These are phyloP conservation scores for Calypte anna DNA, from an alignment of 2,113 vertebrate species.

Conservation along the genomic window DNA sequence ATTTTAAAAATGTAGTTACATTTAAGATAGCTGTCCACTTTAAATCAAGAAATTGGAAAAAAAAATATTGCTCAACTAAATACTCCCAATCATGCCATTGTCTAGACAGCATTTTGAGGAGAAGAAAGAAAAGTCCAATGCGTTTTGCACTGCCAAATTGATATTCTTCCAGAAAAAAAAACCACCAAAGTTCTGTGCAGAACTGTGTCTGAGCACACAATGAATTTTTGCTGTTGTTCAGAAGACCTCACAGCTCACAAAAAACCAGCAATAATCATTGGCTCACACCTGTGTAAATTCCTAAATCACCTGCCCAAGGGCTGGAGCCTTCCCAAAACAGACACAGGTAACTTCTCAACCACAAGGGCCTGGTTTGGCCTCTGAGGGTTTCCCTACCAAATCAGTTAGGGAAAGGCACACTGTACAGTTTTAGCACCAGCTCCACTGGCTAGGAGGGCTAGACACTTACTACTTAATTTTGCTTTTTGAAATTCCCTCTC, in stretches of 20 bases:
- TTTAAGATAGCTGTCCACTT: not conserved
- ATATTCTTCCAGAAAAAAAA: not conserved
- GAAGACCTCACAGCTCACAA: not conserved
- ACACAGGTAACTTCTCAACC: not conserved
- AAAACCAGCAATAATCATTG: not conserved
- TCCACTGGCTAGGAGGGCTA: not conserved
- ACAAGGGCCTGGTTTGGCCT: not conserved
- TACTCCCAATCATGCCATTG: not conserved
- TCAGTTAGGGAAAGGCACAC: not conserved
- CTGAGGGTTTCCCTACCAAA: not conserved
- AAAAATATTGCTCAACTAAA: not conserved
- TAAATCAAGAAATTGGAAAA: not conserved
- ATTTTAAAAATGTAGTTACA: not conserved
- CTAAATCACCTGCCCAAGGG: not conserved
- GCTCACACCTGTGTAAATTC: not conserved
- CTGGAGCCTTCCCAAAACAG: not conserved
- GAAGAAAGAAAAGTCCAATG: no score
- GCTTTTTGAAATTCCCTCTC: constrained; percentile 58
- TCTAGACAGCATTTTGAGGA: not conserved
- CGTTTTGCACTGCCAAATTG: not conserved
- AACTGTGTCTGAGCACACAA: not conserved
- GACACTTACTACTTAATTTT: not conserved
- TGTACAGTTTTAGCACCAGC: not conserved
- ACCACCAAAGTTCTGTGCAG: not conserved
- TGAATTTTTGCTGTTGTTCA: not conserved